Evolutionary conservation across 2,113 vertebrate genomes (phyloP).

Genomic region (Zootoca vivipara): DNA sequence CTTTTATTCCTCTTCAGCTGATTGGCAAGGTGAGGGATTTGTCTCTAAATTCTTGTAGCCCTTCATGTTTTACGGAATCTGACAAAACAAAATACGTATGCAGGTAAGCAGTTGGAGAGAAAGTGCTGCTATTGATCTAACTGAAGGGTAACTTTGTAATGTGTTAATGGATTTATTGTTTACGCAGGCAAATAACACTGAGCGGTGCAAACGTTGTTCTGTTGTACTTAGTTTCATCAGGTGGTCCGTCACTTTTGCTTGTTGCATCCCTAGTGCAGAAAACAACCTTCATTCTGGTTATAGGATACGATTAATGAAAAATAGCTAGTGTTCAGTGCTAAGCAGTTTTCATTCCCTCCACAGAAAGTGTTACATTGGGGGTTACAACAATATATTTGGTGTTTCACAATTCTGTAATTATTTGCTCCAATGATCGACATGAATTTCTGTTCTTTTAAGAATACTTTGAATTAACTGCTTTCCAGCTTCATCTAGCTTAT

Average conservation of each 20-base stretch:
- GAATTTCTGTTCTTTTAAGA: constrained; percentile 28
- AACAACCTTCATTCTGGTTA: constrained; percentile 50
- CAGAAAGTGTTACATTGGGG: neutral
- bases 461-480: constrained; percentile 29
- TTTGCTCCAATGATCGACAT: neutral
- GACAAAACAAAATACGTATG: neutral
- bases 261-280: constrained; percentile 13
- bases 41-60: constrained; percentile 41
- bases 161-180: constrained; percentile 38
- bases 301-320: constrained; percentile 47
- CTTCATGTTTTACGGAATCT: constrained; percentile 43
- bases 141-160: constrained; percentile 40
- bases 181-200: constrained; percentile 32
- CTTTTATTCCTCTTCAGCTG: constrained; percentile 28
- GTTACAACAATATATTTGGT: neutral
- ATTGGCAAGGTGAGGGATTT: constrained; percentile 49
- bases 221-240: constrained; percentile 37
- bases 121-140: constrained; percentile 15
- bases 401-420: neutral
- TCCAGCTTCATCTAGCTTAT: constrained; percentile 27
- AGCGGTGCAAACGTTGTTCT: constrained; percentile 20
- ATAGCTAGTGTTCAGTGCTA: constrained; percentile 3
- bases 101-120: constrained; percentile 61
- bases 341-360: accelerated
- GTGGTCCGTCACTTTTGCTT: constrained; percentile 21